Percentiles rank a stretch among this genome's conserved stretches.
phyloP scores from a whole-genome alignment of 2,113 vertebrate species.

The Crotalus horridus region DNA sequence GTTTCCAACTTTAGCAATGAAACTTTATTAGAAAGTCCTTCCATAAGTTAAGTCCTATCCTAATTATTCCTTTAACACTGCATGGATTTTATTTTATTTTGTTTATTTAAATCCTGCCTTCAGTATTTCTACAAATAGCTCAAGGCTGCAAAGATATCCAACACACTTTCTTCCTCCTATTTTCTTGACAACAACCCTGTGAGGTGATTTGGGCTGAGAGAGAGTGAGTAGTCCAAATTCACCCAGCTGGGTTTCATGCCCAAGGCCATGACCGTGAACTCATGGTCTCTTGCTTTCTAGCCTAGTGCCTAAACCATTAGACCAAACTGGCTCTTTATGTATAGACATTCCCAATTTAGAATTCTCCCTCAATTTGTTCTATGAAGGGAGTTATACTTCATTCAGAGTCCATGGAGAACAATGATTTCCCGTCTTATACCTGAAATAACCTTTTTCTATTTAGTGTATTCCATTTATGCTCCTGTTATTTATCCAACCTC shows the following conservation, averaged over 20 bases:
- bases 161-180: background rate
- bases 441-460: constrained; percentile 1
- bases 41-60: background rate
- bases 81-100: background rate
- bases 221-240: background rate
- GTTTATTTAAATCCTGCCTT: background rate
- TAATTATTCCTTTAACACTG: background rate
- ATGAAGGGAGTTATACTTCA: background rate
- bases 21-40: background rate
- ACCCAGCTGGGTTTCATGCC: background rate
- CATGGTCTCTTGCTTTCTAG: background rate
- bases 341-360: background rate
- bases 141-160: background rate
- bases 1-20: background rate
- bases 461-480: constrained; percentile 21
- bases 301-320: background rate
- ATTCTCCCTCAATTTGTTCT: background rate
- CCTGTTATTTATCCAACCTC: constrained; percentile 26
- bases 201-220: background rate
- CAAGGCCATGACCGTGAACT: background rate
- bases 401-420: background rate
- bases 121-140: background rate
- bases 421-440: background rate
- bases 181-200: background rate
- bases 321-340: background rate